These are phyloP conservation scores for Lycaon pictus DNA, from an alignment of 2,113 vertebrate species.

Conservation along the genomic window DNA sequence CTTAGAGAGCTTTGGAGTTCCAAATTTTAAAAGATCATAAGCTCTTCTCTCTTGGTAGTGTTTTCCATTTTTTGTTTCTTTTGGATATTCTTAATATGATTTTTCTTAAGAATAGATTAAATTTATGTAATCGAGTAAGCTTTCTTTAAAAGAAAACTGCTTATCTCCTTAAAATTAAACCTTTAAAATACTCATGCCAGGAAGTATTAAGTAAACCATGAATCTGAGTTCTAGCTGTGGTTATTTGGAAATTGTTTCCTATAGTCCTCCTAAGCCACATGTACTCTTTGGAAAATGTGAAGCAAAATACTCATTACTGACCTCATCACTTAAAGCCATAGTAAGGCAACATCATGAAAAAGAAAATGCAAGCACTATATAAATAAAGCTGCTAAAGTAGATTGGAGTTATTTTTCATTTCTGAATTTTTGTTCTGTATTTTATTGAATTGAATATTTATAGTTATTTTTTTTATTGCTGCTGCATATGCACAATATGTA, in stretches of 20 bases:
- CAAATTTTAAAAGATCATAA: conserved; percentile 28
- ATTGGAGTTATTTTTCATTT: conserved; percentile 24
- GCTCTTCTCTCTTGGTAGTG: background rate
- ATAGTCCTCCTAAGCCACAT: conserved; percentile 33
- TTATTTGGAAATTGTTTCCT: conserved; percentile 64
- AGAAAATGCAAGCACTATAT: background rate
- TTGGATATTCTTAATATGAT: background rate
- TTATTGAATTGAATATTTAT: conserved; percentile 25
- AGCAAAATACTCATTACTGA: conserved; percentile 56
- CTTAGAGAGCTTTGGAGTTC: background rate
- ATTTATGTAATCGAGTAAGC: background rate
- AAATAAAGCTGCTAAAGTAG: conserved; percentile 24
- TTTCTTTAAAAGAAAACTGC: conserved; percentile 56
- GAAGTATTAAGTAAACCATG: conserved; percentile 55
- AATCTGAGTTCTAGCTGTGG: conserved; percentile 32
- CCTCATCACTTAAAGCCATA: conserved; percentile 45
- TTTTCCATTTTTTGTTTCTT: background rate
- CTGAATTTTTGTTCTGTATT: conserved; percentile 28
- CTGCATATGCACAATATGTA: background rate
- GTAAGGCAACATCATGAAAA: conserved; percentile 2
- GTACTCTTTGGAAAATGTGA: conserved; percentile 69
- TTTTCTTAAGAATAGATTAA: conserved; percentile 34
- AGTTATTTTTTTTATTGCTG: conserved; percentile 3
- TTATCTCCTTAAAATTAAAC: conserved; percentile 12
- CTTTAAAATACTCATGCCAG: conserved; percentile 48